A percentile compares a stretch with the other conserved stretches of the same genome.
Evolutionary conservation across 2,888 invertebrate genomes (phyloP).

Genomic region (Lepeophtheirus nordmannii): DNA sequence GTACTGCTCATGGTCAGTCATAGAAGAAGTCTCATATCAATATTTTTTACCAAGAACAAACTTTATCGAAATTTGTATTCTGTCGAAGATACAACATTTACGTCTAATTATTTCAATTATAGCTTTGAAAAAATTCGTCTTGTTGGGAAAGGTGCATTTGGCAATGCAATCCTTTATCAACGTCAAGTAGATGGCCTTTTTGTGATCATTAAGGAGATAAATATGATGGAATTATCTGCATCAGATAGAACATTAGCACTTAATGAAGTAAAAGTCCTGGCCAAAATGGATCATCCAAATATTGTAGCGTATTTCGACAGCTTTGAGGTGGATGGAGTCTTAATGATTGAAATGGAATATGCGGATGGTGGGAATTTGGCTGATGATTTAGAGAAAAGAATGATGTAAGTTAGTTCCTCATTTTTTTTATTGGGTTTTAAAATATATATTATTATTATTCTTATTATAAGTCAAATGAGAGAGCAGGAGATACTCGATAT

Average conservation of each 20-base stretch:
- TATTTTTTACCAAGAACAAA: too few species aligned
- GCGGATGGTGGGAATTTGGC: conserved; percentile 57
- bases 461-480: conserved; percentile 35
- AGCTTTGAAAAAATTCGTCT: conserved; percentile 46
- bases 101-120: too few species aligned
- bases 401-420: conserved; percentile 29
- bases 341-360: conserved; percentile 51
- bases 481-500: conserved; percentile 48
- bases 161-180: conserved; percentile 50
- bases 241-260: conserved; percentile 49
- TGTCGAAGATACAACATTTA: too few species aligned
- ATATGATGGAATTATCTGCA: conserved; percentile 49
- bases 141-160: conserved; percentile 54
- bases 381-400: conserved; percentile 44
- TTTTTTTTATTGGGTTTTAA: not conserved
- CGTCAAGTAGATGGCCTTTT: conserved; percentile 46
- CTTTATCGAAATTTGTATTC: too few species aligned
- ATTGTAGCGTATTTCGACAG: conserved; percentile 56
- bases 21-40: too few species aligned
- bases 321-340: conserved; percentile 49
- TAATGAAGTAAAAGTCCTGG: conserved; percentile 52
- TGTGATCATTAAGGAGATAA: conserved; percentile 58
- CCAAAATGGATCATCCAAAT: conserved; percentile 54
- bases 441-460: too few species aligned
- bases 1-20: too few species aligned